A percentile compares a stretch with the other conserved stretches of the same genome.
Conservation (phyloP, 1,140 invertebrate genomes). For the Pogonognathellus flavescens region DNA sequence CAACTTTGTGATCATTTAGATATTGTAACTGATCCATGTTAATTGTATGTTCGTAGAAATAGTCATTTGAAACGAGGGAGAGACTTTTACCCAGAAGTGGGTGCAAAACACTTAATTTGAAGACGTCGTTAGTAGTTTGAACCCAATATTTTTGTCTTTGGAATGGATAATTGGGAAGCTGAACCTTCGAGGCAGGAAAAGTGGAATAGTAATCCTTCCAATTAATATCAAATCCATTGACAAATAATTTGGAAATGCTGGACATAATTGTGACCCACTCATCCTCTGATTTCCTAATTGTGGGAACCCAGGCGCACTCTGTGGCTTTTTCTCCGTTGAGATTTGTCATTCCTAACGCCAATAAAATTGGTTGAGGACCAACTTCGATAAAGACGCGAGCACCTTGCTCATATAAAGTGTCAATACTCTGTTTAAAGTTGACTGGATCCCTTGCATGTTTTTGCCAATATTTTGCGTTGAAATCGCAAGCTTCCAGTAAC, state of each 20-base stretch:
- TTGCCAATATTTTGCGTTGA: no score
- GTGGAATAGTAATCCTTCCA: constrained; percentile 30
- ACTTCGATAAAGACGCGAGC: constrained; percentile 51
- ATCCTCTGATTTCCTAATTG: constrained; percentile 49
- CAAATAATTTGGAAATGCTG: constrained; percentile 52
- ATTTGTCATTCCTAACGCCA: constrained; percentile 42
- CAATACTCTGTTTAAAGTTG: no score
- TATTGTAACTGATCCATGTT: constrained; percentile 41
- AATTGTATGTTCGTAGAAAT: constrained; percentile 11
- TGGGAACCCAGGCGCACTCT: constrained; percentile 47
- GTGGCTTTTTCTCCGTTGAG: background rate
- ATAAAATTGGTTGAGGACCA: constrained; percentile 57
- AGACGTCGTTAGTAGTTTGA: background rate
- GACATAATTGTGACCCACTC: constrained; percentile 54
- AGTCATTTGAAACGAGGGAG: background rate
- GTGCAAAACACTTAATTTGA: constrained; percentile 43
- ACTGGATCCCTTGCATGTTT: no score
- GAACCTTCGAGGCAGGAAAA: constrained; percentile 17
- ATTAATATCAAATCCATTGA: constrained; percentile 48
- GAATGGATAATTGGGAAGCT: constrained; percentile 57
- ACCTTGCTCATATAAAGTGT: background rate
- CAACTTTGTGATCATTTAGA: constrained; percentile 59
- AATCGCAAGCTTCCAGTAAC: no score
- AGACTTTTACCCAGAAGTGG: constrained; percentile 55
- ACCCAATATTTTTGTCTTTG: constrained; percentile 56